Conservation (phyloP, 1,140 invertebrate species). For the Drosophila parabipectinata region DNA sequence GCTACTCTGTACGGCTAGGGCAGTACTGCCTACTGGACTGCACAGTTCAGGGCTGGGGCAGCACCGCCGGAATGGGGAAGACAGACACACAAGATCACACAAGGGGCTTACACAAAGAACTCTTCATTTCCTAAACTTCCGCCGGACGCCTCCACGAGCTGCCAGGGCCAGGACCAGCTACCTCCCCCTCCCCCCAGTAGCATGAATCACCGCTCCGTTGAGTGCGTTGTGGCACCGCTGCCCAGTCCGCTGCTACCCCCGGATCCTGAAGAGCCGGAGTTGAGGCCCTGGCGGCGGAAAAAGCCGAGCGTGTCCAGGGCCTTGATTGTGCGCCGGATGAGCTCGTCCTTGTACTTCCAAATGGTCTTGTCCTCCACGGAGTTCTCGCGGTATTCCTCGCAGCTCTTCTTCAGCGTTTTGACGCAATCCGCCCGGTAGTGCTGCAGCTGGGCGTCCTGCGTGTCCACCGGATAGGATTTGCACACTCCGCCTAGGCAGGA, state of each 20-base stretch:
- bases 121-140: slow-evolving; percentile 64
- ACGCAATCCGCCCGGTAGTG: slow-evolving; percentile 97
- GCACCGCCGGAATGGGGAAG: too few species aligned
- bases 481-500: slow-evolving; percentile 94
- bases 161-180: slow-evolving; percentile 68
- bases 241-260: slow-evolving; percentile 44
- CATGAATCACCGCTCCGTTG: slow-evolving; percentile 80
- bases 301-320: slow-evolving; percentile 90
- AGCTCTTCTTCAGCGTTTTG: slow-evolving; percentile 93
- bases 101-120: slow-evolving; percentile 55
- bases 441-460: slow-evolving; percentile 93
- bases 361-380: slow-evolving; percentile 94
- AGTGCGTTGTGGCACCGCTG: slow-evolving; percentile 71
- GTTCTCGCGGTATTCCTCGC: slow-evolving; percentile 92
- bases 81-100: too few species aligned
- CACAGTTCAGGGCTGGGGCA: too few species aligned
- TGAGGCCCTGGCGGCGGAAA: slow-evolving; percentile 84
- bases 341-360: slow-evolving; percentile 92
- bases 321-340: slow-evolving; percentile 88
- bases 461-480: slow-evolving; percentile 93
- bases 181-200: slow-evolving; percentile 43
- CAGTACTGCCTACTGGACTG: too few species aligned
- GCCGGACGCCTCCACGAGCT: slow-evolving; percentile 56
- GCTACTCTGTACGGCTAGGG: too few species aligned
- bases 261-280: slow-evolving; percentile 28